Evolutionary conservation across 2,888 invertebrate genomes (phyloP).

Genomic region (Yponomeuta sedellus): DNA sequence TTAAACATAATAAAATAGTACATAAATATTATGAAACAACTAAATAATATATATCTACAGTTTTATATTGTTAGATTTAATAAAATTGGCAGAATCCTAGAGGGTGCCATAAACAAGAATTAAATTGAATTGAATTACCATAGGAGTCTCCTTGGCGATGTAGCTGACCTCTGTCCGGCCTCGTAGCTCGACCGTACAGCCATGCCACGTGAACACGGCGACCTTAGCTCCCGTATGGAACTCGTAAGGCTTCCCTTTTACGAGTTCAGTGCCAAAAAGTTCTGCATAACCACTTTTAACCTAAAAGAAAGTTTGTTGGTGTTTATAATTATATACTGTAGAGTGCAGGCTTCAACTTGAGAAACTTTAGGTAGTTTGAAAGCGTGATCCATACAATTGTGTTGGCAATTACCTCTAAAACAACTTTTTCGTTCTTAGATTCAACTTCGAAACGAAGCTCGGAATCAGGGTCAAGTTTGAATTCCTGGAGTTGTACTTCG

Average conservation of each 20-base stretch:
- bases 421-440: slow-evolving; percentile 88
- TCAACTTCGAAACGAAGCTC: slow-evolving; percentile 98
- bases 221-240: slow-evolving; percentile 94
- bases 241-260: slow-evolving; percentile 93
- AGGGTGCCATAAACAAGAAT: no score
- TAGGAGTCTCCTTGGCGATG: slow-evolving; percentile 96
- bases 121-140: no score
- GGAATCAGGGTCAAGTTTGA: slow-evolving; percentile 89
- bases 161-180: slow-evolving; percentile 96
- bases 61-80: no score
- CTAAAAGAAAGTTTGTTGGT: slow-evolving; percentile 70
- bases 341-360: background rate
- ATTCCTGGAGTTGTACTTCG: slow-evolving; percentile 79
- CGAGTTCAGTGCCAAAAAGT: slow-evolving; percentile 97
- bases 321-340: background rate
- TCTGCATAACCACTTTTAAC: slow-evolving; percentile 94
- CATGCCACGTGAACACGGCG: slow-evolving; percentile 97
- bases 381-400: background rate
- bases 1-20: no score
- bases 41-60: no score
- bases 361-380: background rate
- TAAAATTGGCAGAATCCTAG: no score
- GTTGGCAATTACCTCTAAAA: slow-evolving; percentile 78
- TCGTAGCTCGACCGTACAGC: slow-evolving; percentile 89
- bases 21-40: no score